These are phyloP conservation scores for Acridotheres tristis DNA, from an alignment of 2,797 vertebrate species.

Conservation along the genomic window DNA sequence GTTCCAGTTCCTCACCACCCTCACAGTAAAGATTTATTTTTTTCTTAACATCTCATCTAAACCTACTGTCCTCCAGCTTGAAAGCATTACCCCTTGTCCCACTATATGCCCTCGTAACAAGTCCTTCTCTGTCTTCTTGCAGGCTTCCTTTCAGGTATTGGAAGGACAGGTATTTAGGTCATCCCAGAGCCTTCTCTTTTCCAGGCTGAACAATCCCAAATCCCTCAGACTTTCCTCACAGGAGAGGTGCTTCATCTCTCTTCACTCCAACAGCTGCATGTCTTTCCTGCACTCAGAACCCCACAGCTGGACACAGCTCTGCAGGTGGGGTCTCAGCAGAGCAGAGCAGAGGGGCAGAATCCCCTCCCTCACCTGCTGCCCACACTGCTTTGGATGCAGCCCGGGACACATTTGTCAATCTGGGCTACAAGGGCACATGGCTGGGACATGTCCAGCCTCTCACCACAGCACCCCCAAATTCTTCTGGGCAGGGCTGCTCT, in stretches of 20 bases:
- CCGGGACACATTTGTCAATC: not conserved
- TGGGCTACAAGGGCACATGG: not conserved
- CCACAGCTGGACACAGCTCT: not conserved
- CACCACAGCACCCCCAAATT: rapidly evolving
- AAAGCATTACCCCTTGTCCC: not conserved
- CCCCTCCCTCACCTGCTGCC: not conserved
- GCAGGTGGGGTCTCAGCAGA: not conserved
- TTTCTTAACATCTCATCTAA: not conserved
- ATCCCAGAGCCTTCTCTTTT: not conserved
- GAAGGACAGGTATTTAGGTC: not conserved
- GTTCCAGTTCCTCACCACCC: not conserved
- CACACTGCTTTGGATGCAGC: rapidly evolving
- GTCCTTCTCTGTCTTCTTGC: not conserved
- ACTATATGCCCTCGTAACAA: not conserved
- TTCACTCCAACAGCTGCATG: rapidly evolving
- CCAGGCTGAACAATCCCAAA: not conserved
- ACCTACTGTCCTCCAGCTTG: not conserved
- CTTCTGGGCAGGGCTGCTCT: rapidly evolving
- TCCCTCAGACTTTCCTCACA: not conserved
- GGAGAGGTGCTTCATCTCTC: not conserved
- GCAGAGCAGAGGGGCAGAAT: not conserved
- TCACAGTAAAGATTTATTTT: not conserved
- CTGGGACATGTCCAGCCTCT: not conserved
- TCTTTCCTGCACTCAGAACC: not conserved
- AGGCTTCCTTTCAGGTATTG: not conserved